Evolutionary conservation across 2,113 vertebrate species (phyloP), one percentile per base, ranked within the genome.

Genomic region (Caranx ignobilis): DNA sequence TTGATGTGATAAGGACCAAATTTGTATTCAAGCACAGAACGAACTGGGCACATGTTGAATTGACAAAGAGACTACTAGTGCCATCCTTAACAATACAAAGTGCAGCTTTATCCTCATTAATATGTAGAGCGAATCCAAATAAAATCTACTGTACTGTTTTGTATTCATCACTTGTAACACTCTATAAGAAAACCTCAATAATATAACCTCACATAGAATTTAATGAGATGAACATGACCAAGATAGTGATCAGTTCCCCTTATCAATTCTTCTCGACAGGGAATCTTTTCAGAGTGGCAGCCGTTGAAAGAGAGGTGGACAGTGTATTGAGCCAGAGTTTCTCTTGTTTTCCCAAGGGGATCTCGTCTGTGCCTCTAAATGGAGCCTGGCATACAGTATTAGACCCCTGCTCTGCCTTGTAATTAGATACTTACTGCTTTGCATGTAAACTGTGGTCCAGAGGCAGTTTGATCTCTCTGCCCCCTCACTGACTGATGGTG

Each of bases 351-450:
- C 82, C 85, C 85, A 79, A 26, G 26, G 71, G 55, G 86, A 86
- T 67, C 62, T 63, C 16, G 52, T 66, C 61, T 34, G 50, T 50
- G 69, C 60, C 74, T 65, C 56, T 77, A 66, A 81, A 75, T 71
- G 66, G 21, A 82, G 72, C 39, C 45, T 65, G 73, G 71, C 77
- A 65, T 75, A 74, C 63, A 71, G 76, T 71, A 71, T 82, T 68
- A 26, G 11, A 47, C 68, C 75, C 32, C 21, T 15, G 26, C 71
- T 75, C 77, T 74, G 79, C 71, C 74, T 84, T 60, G 80, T 86
- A 90, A 90, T 90, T 87, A 81, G 78, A 88, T 75, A 77, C 72
- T 73, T 19, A 31, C 69, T 84, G 63, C 78, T 82, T 64, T 88
- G 68, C 66, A 85, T 88, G 68, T 55, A 75, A 86, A 84, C 69